Base-by-base conservation (phyloP, 2,888 invertebrate genomes). In the Drosophila kuntzei region DNA sequence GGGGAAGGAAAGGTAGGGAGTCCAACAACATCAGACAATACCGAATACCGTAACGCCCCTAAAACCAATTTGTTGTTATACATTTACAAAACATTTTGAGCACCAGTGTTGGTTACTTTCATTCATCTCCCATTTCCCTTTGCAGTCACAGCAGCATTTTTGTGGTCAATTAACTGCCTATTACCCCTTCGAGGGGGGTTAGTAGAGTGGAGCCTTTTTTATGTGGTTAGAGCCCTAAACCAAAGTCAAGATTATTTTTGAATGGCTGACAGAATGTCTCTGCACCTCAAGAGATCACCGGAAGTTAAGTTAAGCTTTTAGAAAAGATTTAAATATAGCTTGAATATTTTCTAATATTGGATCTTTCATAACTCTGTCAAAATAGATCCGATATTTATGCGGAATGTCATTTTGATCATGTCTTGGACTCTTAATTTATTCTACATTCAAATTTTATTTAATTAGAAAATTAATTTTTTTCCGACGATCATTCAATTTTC, bases 41-140 rank as follows among this genome's bases (percentile, higher is more conserved):
- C 57, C 68, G 49, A 59, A 71, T 69, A 62, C 68, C 69, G 74
- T 58, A 79, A 80, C 86, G 83, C 72, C 86, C 73, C 80, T 44
- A 66, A 85, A 79, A 83, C 68, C 87, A 86, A 83, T 83, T 83
- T 83, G 80, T 85, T 85, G 78, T 80, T 73, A 64, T 62, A 85
- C 62, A 79, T 79, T 81, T 67, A 66, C 76, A 73, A 82, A 80
- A 76, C 74, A 85, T 71, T 80, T 76, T 49, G 50, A 64, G 47
- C 66, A 62, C 55, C 43, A 16, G 5, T 36, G 14, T 60, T 68
- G 67, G 49, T 70, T 76, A 83, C 83, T 83, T 83, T 83, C 81
- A 84, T 81, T 80, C n/a, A 18, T 27, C 36, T 39, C 46, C 22
- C 8, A 2, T 18, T 39, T 9, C n/a, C 27, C 20, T 27, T 27